Evolutionary conservation across 1,140 invertebrate species (phyloP).

Genomic region (Drosophila pachea): DNA sequence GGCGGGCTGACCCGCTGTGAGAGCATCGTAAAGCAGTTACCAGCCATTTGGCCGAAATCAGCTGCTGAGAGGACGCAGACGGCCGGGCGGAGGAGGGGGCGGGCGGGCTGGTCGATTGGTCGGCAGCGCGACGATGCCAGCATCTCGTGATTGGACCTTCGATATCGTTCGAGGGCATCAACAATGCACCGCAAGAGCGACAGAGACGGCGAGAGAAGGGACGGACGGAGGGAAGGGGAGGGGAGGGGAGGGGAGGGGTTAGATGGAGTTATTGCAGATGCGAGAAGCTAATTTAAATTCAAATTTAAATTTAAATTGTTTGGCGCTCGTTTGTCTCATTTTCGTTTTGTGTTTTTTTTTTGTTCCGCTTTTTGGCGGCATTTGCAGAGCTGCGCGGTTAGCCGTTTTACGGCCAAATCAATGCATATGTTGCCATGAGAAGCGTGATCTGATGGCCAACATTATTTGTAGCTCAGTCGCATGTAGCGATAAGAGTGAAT

Average conservation of each 20-base stretch:
- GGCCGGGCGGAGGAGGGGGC: slow-evolving; percentile 14
- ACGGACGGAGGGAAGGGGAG: not conserved
- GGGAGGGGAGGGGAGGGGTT: no score
- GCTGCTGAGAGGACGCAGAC: slow-evolving; percentile 10
- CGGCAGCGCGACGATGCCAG: slow-evolving; percentile 4
- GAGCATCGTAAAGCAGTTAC: slow-evolving; percentile 24
- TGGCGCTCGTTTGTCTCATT: slow-evolving; percentile 35
- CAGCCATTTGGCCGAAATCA: slow-evolving; percentile 25
- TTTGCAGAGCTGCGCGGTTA: slow-evolving; percentile 19
- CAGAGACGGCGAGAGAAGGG: not conserved
- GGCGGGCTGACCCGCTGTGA: not conserved
- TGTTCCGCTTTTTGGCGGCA: slow-evolving; percentile 54
- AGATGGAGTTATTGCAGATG: slow-evolving; percentile 48
- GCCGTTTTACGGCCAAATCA: slow-evolving; percentile 25
- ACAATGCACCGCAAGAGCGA: slow-evolving; percentile 25
- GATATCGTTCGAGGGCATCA: slow-evolving; percentile 61
- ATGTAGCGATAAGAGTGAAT: no score
- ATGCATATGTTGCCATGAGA: no score
- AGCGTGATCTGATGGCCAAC: no score
- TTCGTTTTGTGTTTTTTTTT: slow-evolving; percentile 31
- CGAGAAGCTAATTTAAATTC: slow-evolving; percentile 70
- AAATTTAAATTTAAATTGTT: slow-evolving; percentile 68
- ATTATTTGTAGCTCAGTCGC: no score
- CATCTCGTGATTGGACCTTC: slow-evolving; percentile 56
- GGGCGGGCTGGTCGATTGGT: no score